phyloP scores from a whole-genome alignment of 2,888 invertebrate species.

The Tuta absoluta region DNA sequence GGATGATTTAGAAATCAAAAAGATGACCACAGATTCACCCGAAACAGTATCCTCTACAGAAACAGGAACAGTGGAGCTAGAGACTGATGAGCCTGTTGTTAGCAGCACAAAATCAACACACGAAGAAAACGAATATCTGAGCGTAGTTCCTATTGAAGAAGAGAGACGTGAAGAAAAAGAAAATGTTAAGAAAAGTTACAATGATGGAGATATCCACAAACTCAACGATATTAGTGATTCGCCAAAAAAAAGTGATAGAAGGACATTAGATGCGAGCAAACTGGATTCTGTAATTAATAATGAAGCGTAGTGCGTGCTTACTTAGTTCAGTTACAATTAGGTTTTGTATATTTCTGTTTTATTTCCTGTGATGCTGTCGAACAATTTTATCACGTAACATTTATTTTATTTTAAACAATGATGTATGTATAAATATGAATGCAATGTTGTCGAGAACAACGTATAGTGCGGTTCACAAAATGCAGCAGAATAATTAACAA shows the following conservation, averaged over 20 bases:
- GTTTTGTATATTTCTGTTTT: constrained; percentile 62
- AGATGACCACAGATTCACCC: not conserved
- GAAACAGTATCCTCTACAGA: constrained; percentile 26
- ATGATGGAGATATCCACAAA: constrained; percentile 61
- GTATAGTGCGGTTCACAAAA: constrained; percentile 9
- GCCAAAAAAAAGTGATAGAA: constrained; percentile 72
- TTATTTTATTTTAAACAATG: constrained; percentile 29
- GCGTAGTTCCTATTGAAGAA: constrained; percentile 64
- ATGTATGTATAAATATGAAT: constrained; percentile 42
- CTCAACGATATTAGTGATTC: constrained; percentile 74
- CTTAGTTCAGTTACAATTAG: constrained; percentile 42
- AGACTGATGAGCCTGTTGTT: not conserved
- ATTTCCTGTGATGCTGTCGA: constrained; percentile 68
- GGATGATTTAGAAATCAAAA: constrained; percentile 62
- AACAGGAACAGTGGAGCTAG: constrained; percentile 4
- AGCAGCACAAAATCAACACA: constrained; percentile 1
- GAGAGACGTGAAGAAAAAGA: constrained; percentile 51
- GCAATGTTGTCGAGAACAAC: constrained; percentile 42
- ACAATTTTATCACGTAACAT: constrained; percentile 48
- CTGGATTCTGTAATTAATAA: constrained; percentile 62
- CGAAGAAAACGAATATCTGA: constrained; percentile 55
- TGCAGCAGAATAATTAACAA: constrained; percentile 16
- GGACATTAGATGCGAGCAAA: constrained; percentile 67
- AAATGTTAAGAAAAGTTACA: constrained; percentile 51
- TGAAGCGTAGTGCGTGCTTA: constrained; percentile 58